A percentile compares a stretch with the other conserved stretches of the same genome.
Evolutionary conservation across 1,140 invertebrate genomes (phyloP).

Genomic region (Drosophila auraria): DNA sequence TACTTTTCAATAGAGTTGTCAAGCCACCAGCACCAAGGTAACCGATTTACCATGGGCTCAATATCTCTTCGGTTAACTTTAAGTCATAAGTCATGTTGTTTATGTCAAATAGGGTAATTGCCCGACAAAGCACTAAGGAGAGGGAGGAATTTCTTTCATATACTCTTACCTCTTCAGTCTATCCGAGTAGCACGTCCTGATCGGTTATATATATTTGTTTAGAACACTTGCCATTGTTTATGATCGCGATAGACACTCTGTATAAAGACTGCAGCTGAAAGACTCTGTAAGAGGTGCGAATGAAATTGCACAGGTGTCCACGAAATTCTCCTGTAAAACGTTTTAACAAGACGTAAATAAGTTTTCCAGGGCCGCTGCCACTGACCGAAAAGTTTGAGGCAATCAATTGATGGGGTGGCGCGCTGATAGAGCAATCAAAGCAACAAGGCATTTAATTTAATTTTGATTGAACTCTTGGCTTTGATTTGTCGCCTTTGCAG

Average conservation of each 20-base stretch:
- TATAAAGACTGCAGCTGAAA: conserved; percentile 21
- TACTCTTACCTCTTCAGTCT: not conserved
- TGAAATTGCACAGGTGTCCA: conserved; percentile 70
- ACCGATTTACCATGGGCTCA: conserved; percentile 13
- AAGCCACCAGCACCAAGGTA: conserved; percentile 50
- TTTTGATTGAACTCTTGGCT: conserved; percentile 57
- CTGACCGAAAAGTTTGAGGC: conserved; percentile 48
- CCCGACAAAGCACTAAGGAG: too few relatives aligned
- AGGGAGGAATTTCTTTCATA: too few relatives aligned
- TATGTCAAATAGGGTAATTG: conserved; percentile 37
- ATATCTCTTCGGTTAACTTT: conserved; percentile 39
- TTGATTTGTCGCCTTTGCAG: conserved; percentile 48
- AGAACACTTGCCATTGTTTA: conserved; percentile 17
- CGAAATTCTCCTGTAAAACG: conserved; percentile 23
- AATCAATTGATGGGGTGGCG: conserved; percentile 28
- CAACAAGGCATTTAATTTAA: conserved; percentile 53
- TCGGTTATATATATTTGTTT: conserved; percentile 31
- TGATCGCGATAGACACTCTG: conserved; percentile 7
- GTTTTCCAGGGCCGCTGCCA: not conserved
- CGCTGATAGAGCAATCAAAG: conserved; percentile 37
- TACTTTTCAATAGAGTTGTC: conserved; percentile 43
- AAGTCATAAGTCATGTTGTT: conserved; percentile 54
- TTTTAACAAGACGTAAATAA: conserved; percentile 17
- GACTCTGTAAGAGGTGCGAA: conserved; percentile 54
- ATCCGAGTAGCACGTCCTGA: conserved; percentile 15